Evolutionary conservation across 2,797 vertebrate genomes (phyloP).

Genomic region (Gallinago solitaria): DNA sequence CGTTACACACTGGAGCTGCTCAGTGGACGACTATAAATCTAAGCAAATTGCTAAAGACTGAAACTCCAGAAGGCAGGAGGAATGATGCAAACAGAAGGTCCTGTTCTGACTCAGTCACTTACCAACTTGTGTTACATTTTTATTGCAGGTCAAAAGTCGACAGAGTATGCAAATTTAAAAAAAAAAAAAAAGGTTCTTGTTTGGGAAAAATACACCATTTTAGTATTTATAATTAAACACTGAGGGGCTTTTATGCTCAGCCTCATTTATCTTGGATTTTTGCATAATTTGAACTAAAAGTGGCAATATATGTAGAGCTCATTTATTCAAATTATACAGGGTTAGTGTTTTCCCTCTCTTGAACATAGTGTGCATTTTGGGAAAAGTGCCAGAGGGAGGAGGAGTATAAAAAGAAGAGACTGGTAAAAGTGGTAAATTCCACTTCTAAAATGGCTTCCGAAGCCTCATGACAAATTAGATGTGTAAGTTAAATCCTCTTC

Average conservation of each 20-base stretch:
- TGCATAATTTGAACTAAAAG: slow-evolving; percentile 63
- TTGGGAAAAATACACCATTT: slow-evolving; percentile 59
- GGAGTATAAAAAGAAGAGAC: slow-evolving; percentile 13
- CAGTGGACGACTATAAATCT: slow-evolving; percentile 1
- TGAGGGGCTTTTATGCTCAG: slow-evolving; percentile 41
- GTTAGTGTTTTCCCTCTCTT: slow-evolving; percentile 61
- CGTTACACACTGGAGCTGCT: background rate
- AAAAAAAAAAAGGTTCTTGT: slow-evolving; percentile 21
- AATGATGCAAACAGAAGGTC: slow-evolving; percentile 65
- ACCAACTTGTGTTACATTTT: slow-evolving; percentile 59
- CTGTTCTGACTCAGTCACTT: slow-evolving; percentile 62
- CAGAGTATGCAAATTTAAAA: slow-evolving; percentile 53
- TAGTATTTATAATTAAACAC: slow-evolving; percentile 58
- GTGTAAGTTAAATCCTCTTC: background rate
- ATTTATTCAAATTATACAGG: slow-evolving; percentile 61
- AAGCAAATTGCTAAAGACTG: slow-evolving; percentile 3
- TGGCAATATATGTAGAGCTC: slow-evolving; percentile 45
- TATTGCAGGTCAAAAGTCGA: slow-evolving; percentile 57
- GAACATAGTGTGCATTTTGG: slow-evolving; percentile 36
- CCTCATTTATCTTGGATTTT: slow-evolving; percentile 56
- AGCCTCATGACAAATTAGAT: background rate
- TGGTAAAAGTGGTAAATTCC: background rate
- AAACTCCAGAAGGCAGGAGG: slow-evolving; percentile 44
- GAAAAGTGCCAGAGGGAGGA: slow-evolving; percentile 41
- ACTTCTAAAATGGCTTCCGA: slow-evolving; percentile 31